Conservation (phyloP, 2,888 invertebrate genomes). For the Apantesis nais region DNA sequence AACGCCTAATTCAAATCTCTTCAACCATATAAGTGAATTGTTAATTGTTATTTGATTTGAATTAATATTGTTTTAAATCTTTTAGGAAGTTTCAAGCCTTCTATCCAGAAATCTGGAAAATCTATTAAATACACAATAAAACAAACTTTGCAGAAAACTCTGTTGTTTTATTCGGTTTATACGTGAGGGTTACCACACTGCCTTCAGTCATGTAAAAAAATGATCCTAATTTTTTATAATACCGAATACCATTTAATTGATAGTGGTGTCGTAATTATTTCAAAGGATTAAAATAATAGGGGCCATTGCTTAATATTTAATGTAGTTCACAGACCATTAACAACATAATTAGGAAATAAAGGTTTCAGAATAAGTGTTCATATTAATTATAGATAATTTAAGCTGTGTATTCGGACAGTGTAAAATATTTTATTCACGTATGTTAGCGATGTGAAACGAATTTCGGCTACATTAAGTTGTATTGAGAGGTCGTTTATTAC, state of each 20-base stretch:
- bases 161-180: slow-evolving; percentile 33
- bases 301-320: background rate
- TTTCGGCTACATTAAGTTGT: too few species aligned
- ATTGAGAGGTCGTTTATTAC: too few species aligned
- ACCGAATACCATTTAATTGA: background rate
- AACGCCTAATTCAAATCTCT: slow-evolving; percentile 48
- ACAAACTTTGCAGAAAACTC: slow-evolving; percentile 43
- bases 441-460: too few species aligned
- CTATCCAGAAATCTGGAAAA: slow-evolving; percentile 57
- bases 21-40: slow-evolving; percentile 35
- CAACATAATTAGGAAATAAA: too few species aligned
- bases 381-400: too few species aligned
- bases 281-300: background rate
- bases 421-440: too few species aligned
- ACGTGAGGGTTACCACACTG: slow-evolving; percentile 18
- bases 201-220: background rate
- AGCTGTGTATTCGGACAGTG: too few species aligned
- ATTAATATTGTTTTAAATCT: slow-evolving; percentile 36
- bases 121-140: slow-evolving; percentile 43
- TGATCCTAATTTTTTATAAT: background rate
- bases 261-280: slow-evolving; percentile 5
- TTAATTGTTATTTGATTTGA: slow-evolving; percentile 36
- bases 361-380: too few species aligned
- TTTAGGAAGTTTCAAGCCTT: slow-evolving; percentile 41
- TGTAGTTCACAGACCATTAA: background rate